A percentile compares a stretch with the other conserved stretches of the same genome.
Evolutionary conservation across 2,113 vertebrate genomes (phyloP).

Genomic region (Lamprologus ornatipinnis): DNA sequence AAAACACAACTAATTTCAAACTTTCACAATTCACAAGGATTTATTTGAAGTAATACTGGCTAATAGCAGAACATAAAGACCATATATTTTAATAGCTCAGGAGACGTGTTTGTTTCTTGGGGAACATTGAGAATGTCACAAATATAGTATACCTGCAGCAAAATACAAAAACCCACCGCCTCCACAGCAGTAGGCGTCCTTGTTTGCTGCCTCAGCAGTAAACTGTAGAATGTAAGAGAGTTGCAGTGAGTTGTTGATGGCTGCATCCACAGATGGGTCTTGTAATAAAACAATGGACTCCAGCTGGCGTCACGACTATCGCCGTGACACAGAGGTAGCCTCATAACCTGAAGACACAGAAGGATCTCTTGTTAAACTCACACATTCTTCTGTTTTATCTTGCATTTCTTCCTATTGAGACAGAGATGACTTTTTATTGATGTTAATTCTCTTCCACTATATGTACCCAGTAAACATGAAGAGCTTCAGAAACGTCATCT

Average conservation of each 20-base stretch:
- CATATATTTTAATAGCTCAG: background rate
- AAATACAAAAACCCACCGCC: background rate
- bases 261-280: background rate
- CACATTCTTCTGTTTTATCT: background rate
- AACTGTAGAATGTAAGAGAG: background rate
- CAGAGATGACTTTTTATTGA: background rate
- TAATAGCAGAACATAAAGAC: background rate
- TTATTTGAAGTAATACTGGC: background rate
- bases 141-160: background rate
- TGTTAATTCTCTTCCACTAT: background rate
- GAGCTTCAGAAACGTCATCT: fast-evolving
- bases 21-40: background rate
- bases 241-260: background rate
- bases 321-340: background rate
- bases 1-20: background rate
- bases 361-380: background rate
- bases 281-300: background rate
- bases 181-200: fast-evolving
- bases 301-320: background rate
- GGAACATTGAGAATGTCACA: background rate
- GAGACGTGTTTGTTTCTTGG: background rate
- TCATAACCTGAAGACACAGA: background rate
- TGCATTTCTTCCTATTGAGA: background rate
- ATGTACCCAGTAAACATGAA: background rate
- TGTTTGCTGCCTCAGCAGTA: background rate